Base-by-base conservation (phyloP, 2,797 vertebrate genomes). In the Hybognathus amarus region DNA sequence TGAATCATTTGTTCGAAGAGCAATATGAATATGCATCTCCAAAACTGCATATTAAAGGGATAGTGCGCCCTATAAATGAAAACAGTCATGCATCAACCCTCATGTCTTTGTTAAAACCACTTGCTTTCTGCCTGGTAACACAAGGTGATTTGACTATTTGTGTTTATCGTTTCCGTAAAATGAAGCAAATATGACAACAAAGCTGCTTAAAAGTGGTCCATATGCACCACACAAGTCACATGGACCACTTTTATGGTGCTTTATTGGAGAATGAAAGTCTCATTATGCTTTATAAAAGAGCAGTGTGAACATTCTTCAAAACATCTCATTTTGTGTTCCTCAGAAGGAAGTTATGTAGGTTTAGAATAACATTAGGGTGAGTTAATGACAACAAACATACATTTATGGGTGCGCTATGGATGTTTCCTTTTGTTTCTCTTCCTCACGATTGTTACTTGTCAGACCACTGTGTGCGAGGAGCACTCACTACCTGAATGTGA, bases 401-500 rank as follows among this genome's bases (percentile, higher is more conserved):
- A 52, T 52, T 50, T 33, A 9, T 81, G 40, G 67, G 79, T 50
- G 42, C 9, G 45, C 68, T n/a, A 22, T 73, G 13, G 10, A 30
- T 61, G 13, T 61, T 24, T 74, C 10, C 13, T 74, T 77, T 69
- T 77, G 63, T 56, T 45, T 75, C 47, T 83, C n/a, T 77, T 77
- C 27, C 52, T 83, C 47, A 61, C 38, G 27, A 36, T 83, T 83
- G 24, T 77, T 17, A 24, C 59, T 75, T 71, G 77, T 71, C 67
- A 63, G 61, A 81, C 54, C 70, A 54, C 52, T 64, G 79, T 77
- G 33, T 10, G 38, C 75, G 40, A 80, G 80, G 45, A 63, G 71
- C 74, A 45, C 36, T 77, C 73, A 59, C 81, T 77, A 77, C 63
- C 82, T 50, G 47, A 83, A 77, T 83, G 82, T 83, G 82, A 77